These are phyloP conservation scores for Melospiza melodia DNA, from an alignment of 2,113 vertebrate species.

Conservation along the genomic window DNA sequence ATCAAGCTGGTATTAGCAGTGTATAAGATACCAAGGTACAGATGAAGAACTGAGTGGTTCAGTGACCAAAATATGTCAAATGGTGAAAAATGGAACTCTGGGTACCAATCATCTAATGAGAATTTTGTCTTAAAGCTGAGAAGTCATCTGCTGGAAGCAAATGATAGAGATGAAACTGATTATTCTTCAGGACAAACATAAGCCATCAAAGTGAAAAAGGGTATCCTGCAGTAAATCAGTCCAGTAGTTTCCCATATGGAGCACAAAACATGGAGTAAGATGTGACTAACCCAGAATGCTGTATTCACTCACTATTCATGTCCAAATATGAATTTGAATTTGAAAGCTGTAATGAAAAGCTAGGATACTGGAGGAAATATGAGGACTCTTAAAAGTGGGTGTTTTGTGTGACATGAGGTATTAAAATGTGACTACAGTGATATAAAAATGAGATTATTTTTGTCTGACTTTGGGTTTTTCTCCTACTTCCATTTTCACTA, in stretches of 20 bases:
- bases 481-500: not conserved
- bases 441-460: not conserved
- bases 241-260: not conserved
- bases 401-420: not conserved
- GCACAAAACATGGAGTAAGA: rapidly evolving
- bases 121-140: not conserved
- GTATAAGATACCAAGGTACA: not conserved
- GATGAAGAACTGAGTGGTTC: not conserved
- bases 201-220: not conserved
- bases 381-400: not conserved
- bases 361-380: not conserved
- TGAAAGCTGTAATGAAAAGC: not conserved
- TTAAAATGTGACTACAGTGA: not conserved
- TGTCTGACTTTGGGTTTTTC: not conserved
- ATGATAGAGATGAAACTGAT: not conserved
- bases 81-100: not conserved
- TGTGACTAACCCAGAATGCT: not conserved
- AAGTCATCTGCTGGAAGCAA: not conserved
- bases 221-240: not conserved
- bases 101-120: not conserved
- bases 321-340: not conserved
- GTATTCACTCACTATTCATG: not conserved
- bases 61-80: not conserved
- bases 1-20: not conserved
- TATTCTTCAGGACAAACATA: not conserved